Evolutionary conservation across 2,888 invertebrate species (phyloP).

Genomic region (Archaeoteleia sp.): DNA sequence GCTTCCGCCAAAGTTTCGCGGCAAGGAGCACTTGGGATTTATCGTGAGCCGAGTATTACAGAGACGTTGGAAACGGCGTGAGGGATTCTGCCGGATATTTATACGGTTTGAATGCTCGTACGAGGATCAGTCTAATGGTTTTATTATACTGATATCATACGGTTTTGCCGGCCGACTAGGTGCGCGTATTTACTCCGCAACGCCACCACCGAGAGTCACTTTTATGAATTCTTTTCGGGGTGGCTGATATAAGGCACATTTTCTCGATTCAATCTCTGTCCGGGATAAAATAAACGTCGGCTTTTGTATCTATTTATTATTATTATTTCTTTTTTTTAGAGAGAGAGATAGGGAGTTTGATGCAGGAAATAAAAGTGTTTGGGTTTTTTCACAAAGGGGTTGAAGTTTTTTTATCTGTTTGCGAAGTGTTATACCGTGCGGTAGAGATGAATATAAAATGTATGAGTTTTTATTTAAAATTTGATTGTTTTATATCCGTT

Average conservation of each 20-base stretch:
- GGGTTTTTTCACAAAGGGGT: too few relatives aligned
- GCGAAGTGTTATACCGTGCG: too few relatives aligned
- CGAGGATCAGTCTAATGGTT: conserved; percentile 75
- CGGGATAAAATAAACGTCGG: conserved; percentile 26
- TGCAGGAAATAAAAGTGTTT: too few relatives aligned
- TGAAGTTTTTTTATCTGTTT: too few relatives aligned
- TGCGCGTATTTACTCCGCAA: conserved; percentile 53
- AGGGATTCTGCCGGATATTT: conserved; percentile 73
- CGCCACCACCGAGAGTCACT: conserved; percentile 38
- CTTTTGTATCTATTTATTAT: neutral
- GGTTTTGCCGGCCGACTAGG: conserved; percentile 52
- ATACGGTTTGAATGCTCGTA: conserved; percentile 74
- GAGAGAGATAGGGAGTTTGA: too few relatives aligned
- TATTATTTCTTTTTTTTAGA: neutral
- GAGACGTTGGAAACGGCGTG: conserved; percentile 72
- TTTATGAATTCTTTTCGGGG: conserved; percentile 43
- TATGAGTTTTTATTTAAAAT: too few relatives aligned
- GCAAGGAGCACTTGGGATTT: conserved; percentile 66
- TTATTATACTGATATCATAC: conserved; percentile 72
- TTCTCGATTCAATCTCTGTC: conserved; percentile 40
- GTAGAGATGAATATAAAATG: too few relatives aligned
- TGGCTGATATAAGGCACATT: conserved; percentile 1
- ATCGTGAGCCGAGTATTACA: conserved; percentile 71
- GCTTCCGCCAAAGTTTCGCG: conserved; percentile 39
- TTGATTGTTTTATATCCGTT: too few relatives aligned